These are phyloP conservation scores for Perca fluviatilis DNA, from an alignment of 2,113 vertebrate genomes.

Conservation along the genomic window DNA sequence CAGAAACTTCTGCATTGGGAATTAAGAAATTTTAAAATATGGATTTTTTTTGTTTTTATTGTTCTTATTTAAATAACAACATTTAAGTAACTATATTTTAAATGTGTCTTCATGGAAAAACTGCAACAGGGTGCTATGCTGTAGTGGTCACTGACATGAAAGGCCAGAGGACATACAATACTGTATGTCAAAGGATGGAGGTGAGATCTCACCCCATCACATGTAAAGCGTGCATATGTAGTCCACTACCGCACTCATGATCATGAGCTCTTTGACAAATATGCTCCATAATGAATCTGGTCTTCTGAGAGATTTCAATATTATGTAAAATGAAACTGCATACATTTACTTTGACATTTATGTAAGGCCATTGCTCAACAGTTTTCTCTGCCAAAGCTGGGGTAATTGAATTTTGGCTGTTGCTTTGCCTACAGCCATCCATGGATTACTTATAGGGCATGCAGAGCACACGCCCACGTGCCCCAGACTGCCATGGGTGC, in stretches of 20 bases:
- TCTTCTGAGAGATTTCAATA: slow-evolving; percentile 57
- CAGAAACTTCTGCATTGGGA: neutral
- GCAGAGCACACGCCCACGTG: slow-evolving; percentile 24
- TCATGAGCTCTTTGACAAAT: slow-evolving; percentile 51
- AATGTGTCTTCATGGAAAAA: neutral
- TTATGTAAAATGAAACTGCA: slow-evolving; percentile 70
- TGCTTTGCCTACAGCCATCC: slow-evolving; percentile 60
- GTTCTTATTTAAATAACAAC: neutral
- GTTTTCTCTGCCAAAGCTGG: slow-evolving; percentile 60
- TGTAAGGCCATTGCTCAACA: slow-evolving; percentile 74
- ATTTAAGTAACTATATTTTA: slow-evolving; percentile 14
- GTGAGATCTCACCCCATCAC: slow-evolving; percentile 1
- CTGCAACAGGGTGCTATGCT: neutral
- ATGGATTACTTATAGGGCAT: slow-evolving; percentile 59
- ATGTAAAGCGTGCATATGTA: neutral
- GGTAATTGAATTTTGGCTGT: slow-evolving; percentile 73
- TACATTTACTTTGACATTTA: slow-evolving; percentile 73
- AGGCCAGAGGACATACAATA: neutral
- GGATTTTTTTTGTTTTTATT: neutral
- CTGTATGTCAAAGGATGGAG: neutral
- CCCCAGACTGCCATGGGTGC: slow-evolving; percentile 11
- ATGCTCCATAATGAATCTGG: slow-evolving; percentile 50
- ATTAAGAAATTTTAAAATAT: neutral
- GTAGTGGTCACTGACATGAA: neutral
- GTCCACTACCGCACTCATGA: neutral